Percentiles rank a stretch among this genome's conserved stretches.
phyloP scores from a whole-genome alignment of 37 sponge, comb jelly and placozoan genomes.

The Crambe crambe region DNA sequence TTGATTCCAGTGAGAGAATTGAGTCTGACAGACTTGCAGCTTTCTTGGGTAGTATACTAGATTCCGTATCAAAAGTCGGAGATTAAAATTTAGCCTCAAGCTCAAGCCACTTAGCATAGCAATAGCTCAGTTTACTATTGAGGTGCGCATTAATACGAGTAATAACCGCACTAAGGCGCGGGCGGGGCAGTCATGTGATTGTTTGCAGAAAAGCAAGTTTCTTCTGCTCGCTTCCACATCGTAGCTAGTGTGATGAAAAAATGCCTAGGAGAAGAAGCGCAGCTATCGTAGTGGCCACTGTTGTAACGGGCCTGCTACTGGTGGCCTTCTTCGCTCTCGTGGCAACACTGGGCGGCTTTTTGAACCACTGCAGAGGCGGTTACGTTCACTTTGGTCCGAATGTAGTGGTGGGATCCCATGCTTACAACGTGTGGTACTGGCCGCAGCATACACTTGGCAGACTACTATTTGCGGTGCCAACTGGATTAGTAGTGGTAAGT shows the following conservation, averaged over 20 bases:
- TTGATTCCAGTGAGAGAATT: too few species aligned
- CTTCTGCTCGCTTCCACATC: too few species aligned
- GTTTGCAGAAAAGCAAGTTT: too few species aligned
- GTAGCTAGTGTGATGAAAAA: neutral
- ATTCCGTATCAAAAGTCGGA: too few species aligned
- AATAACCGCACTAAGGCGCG: neutral
- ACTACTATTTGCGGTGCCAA: slow-evolving; percentile 61
- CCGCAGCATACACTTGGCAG: slow-evolving; percentile 36
- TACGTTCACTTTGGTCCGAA: slow-evolving; percentile 21
- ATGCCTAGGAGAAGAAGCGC: neutral
- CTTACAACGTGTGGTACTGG: slow-evolving; percentile 60
- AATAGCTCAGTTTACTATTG: neutral
- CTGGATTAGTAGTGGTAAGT: slow-evolving; percentile 74
- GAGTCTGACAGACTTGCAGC: too few species aligned
- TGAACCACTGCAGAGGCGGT: slow-evolving; percentile 73
- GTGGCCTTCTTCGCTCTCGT: slow-evolving; percentile 1
- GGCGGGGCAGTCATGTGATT: slow-evolving; percentile 6
- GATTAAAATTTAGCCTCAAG: too few species aligned
- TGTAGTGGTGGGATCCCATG: neutral
- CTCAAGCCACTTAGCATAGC: too few species aligned
- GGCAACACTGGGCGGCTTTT: slow-evolving; percentile 44
- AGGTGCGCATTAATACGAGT: slow-evolving; percentile 15
- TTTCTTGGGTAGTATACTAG: too few species aligned
- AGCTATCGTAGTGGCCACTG: neutral
- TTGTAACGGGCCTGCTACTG: slow-evolving; percentile 10